Evolutionary conservation across 2,797 vertebrate genomes (phyloP).

Genomic region (Philypnodon macrostomus): DNA sequence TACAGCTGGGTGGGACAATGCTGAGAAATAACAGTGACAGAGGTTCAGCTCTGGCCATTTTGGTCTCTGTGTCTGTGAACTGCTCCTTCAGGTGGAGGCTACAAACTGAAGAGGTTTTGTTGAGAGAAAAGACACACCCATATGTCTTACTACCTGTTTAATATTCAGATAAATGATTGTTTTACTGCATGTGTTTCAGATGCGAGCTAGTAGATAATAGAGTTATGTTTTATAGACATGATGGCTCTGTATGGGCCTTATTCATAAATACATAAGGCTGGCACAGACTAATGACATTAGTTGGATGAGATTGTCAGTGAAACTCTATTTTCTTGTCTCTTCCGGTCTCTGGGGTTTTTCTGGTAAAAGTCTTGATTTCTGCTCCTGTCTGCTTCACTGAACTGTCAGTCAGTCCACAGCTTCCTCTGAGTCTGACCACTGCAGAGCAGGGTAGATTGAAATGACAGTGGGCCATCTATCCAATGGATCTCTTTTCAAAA

Average conservation of each 20-base stretch:
- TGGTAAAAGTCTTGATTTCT: conserved; percentile 63
- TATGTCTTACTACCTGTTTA: too few relatives aligned
- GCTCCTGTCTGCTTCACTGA: conserved; percentile 65
- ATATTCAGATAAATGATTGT: neutral
- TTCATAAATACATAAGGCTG: conserved; percentile 16
- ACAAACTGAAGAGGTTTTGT: too few relatives aligned
- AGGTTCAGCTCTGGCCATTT: too few relatives aligned
- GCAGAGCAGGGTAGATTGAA: conserved; percentile 71
- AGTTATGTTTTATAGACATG: neutral
- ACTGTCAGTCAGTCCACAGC: conserved; percentile 65
- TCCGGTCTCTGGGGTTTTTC: conserved; percentile 31
- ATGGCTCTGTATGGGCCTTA: conserved; percentile 5
- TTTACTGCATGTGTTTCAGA: neutral
- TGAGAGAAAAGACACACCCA: too few relatives aligned
- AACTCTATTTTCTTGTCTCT: conserved; percentile 37
- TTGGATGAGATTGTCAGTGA: conserved; percentile 32
- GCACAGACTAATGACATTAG: conserved; percentile 22
- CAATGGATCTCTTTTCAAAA: conserved; percentile 80
- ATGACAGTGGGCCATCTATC: conserved; percentile 72
- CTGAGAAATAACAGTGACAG: too few relatives aligned
- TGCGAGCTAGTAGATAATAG: neutral
- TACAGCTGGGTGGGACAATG: too few relatives aligned
- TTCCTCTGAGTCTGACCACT: conserved; percentile 68
- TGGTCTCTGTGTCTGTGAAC: too few relatives aligned
- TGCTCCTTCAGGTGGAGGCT: too few relatives aligned